Base-by-base conservation (phyloP, 2,888 invertebrate genomes). In the Papilio gigon region DNA sequence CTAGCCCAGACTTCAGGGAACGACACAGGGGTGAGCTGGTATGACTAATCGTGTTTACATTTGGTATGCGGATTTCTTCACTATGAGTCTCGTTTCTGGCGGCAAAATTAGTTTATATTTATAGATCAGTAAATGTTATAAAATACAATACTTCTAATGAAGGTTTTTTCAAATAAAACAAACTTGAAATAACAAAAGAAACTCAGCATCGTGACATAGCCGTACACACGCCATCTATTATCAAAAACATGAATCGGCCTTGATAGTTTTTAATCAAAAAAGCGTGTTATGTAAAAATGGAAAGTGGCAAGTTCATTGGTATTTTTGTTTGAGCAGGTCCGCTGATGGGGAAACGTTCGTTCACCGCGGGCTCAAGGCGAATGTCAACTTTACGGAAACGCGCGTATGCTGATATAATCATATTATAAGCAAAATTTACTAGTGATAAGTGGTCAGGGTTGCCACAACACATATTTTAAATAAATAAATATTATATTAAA, bases 281-380 rank as follows among this genome's bases (percentile, higher is more conserved):
- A 40, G 0, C 47, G 4, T 22, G 47, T 47, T 47, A 63, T 22
- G 35, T 22, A 42, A 37, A 44, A 60, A 50, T 50, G 47, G 66
- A 66, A 66, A 66, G 66, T 64, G 14, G 1, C 40, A 60, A 40
- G 44, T 33, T 65, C 20, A 60, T 50, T 50, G n/a, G 35, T 59
- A 27, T 20, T 35, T 60, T 60, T 50, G 25, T 44, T 25, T 50
- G 30, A 56, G 30, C 53, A 37, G 35, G 50, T 53, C 14, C 14
- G 9, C 11, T 6, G 42, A 44, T 62, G 30, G 30, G 42, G 62
- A 5, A 20, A 14, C 30, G 30, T 56, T 56, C 22, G 20, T 33
- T 40, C 44, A 70, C 71, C 72, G 53, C 37, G 14, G 60, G 70
- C 70, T 76, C 77, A 76, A 76, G 76, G 77, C 74, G 71, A 77